phyloP scores from a whole-genome alignment of 2,888 invertebrate genomes.

The Erebia aethiops region DNA sequence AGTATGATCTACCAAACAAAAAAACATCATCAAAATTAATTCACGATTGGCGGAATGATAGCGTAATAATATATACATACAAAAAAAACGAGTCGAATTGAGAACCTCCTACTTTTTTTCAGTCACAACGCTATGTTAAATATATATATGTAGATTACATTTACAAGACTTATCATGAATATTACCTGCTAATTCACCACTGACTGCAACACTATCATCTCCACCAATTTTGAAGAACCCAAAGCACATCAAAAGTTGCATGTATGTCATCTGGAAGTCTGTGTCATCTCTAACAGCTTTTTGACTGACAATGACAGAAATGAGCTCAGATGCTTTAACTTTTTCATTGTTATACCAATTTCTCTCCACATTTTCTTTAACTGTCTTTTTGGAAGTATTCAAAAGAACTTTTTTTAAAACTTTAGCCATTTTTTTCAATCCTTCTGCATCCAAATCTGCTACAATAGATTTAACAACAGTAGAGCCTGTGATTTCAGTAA shows the following conservation, averaged over 20 bases:
- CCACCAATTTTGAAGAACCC: constrained; percentile 85
- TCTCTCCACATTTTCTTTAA: constrained; percentile 76
- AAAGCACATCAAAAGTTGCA: constrained; percentile 85
- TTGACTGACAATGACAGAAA: constrained; percentile 80
- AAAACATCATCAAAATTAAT: too few species aligned
- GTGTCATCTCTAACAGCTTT: constrained; percentile 79
- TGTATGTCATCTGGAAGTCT: constrained; percentile 86
- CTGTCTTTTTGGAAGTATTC: constrained; percentile 78
- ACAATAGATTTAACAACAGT: constrained; percentile 85
- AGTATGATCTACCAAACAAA: too few species aligned
- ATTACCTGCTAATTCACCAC: constrained; percentile 83
- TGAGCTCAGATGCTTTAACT: constrained; percentile 84
- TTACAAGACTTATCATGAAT: background rate
- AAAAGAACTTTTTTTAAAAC: constrained; percentile 84
- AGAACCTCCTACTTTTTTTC: too few species aligned
- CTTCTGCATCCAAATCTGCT: constrained; percentile 82
- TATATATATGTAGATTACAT: background rate
- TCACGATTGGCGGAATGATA: too few species aligned
- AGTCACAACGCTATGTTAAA: background rate
- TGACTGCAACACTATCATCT: constrained; percentile 75
- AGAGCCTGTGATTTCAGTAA: constrained; percentile 87
- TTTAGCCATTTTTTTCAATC: constrained; percentile 85
- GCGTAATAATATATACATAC: too few species aligned
- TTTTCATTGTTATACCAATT: constrained; percentile 87
- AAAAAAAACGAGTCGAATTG: too few species aligned